Percentiles rank a stretch among this genome's conserved stretches.
Evolutionary conservation across 2,113 vertebrate genomes (phyloP).

Genomic region (Eupsittula cactorum): DNA sequence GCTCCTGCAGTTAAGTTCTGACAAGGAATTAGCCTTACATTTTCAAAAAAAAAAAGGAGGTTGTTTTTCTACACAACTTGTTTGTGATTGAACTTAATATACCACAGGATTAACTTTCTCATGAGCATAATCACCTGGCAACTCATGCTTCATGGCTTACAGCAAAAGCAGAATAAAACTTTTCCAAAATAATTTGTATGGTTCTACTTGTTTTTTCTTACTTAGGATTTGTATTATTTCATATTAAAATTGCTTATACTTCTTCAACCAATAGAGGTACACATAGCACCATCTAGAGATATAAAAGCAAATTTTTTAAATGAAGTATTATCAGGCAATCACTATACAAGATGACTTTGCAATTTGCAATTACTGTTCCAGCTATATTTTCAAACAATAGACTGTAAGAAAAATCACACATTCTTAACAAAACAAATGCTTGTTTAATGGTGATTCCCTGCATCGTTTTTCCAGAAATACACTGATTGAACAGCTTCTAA

Average conservation of each 20-base stretch:
- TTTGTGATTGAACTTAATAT: neutral
- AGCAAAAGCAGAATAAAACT: neutral
- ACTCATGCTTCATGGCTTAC: neutral
- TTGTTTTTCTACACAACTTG: neutral
- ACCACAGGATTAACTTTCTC: neutral
- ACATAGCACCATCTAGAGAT: slow-evolving; percentile 81
- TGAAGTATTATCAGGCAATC: neutral
- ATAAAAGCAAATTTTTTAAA: slow-evolving; percentile 34
- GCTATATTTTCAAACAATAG: slow-evolving; percentile 59
- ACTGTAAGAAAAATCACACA: slow-evolving; percentile 37
- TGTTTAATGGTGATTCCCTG: slow-evolving; percentile 51
- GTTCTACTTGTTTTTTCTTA: neutral
- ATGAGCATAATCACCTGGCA: slow-evolving; percentile 20
- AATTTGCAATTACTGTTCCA: slow-evolving; percentile 45
- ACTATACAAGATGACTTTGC: slow-evolving; percentile 9
- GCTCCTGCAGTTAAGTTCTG: neutral
- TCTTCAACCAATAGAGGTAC: slow-evolving; percentile 45
- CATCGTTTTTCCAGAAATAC: slow-evolving; percentile 58
- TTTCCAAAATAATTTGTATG: neutral
- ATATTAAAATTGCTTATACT: neutral
- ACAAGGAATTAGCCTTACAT: neutral
- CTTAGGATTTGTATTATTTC: neutral
- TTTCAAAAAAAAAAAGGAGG: neutral
- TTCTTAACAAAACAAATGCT: slow-evolving; percentile 64
- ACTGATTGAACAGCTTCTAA: slow-evolving; percentile 54